These are phyloP conservation scores for Drosophila putrida DNA, from an alignment of 2,888 invertebrate genomes.

Conservation along the genomic window DNA sequence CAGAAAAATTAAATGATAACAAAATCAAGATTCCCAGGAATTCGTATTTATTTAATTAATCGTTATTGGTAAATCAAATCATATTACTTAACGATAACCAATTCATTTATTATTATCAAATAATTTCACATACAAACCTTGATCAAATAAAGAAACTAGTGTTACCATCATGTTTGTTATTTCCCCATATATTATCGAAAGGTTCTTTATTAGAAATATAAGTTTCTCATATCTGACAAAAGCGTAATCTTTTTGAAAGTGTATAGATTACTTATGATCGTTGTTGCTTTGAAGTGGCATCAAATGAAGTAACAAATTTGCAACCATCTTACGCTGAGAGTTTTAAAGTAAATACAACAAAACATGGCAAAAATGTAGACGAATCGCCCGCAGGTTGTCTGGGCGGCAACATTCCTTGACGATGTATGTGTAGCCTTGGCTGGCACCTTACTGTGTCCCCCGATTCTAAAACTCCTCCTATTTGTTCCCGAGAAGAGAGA, in stretches of 20 bases:
- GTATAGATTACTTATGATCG: neutral
- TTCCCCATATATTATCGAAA: no score
- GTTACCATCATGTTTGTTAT: no score
- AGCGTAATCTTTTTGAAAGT: neutral
- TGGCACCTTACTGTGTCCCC: conserved; percentile 15
- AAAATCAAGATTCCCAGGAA: neutral
- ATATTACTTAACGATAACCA: no score
- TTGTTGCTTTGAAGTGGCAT: neutral
- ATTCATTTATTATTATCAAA: no score
- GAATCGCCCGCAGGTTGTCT: conserved; percentile 49
- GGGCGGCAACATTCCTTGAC: neutral
- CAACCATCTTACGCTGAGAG: neutral
- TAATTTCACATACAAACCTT: no score
- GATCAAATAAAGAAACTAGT: no score
- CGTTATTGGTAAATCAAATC: no score
- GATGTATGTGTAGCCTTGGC: conserved; percentile 35
- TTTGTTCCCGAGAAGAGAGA: neutral
- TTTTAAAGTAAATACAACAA: conserved; percentile 20
- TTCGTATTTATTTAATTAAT: no score
- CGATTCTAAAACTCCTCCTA: neutral
- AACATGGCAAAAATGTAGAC: conserved; percentile 42
- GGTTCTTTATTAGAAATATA: neutral
- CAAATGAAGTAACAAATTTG: neutral
- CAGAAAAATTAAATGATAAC: neutral
- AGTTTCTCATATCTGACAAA: neutral